Conservation (phyloP, 2,888 invertebrate genomes). For the Drosophila koepferae region DNA sequence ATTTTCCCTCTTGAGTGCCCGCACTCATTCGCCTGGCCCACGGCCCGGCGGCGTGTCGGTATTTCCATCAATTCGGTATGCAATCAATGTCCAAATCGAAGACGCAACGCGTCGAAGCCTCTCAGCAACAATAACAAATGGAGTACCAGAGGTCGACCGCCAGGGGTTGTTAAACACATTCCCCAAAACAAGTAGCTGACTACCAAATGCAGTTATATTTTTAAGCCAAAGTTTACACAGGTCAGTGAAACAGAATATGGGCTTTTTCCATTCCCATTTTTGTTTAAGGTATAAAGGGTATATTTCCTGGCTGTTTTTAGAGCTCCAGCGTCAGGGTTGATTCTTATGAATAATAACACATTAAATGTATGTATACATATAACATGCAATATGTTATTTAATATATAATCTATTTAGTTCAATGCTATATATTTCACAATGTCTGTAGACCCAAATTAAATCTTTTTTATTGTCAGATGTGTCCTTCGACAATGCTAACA, state of each 20-base stretch:
- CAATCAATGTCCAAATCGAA: conserved; percentile 83
- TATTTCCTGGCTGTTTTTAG: not conserved
- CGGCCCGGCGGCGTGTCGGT: conserved; percentile 34
- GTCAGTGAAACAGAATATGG: conserved; percentile 10
- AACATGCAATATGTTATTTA: not conserved
- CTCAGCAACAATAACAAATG: conserved; percentile 56
- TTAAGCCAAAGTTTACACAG: conserved; percentile 17
- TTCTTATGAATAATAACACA: not conserved
- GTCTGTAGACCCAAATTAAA: not conserved
- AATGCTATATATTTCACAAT: not conserved
- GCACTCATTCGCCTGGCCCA: not conserved
- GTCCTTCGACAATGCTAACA: conserved; percentile 8
- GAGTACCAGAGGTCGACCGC: conserved; percentile 32
- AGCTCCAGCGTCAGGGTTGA: not conserved
- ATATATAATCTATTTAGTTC: not conserved
- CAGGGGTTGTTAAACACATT: conserved; percentile 42
- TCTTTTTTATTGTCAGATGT: not conserved
- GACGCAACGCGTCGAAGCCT: conserved; percentile 64
- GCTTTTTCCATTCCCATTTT: not conserved
- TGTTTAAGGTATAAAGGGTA: not conserved
- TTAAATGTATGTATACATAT: not conserved
- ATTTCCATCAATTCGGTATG: conserved; percentile 81
- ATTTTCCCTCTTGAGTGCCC: not conserved
- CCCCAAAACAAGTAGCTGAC: not conserved
- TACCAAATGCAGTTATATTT: conserved; percentile 13